These are phyloP conservation scores for Malurus leucopterus DNA, from an alignment of 2,797 vertebrate species.

Conservation along the genomic window DNA sequence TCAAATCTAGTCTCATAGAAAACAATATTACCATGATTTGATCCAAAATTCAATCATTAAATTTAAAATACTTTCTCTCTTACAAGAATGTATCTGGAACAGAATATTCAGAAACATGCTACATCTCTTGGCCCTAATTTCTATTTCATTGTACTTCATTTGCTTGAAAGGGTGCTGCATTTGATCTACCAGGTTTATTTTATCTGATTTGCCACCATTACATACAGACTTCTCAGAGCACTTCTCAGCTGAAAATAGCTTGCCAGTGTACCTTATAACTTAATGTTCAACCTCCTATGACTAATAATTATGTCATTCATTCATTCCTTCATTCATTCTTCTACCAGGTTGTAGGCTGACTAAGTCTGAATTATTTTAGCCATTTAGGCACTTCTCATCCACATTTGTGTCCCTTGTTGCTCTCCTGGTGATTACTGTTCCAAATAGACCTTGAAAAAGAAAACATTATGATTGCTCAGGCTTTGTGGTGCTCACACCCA, in stretches of 20 bases:
- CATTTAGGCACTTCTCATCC: neutral
- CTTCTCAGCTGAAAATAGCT: neutral
- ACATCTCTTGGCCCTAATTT: neutral
- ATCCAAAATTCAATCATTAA: neutral
- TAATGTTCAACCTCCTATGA: neutral
- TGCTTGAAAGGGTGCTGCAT: neutral
- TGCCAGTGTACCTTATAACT: neutral
- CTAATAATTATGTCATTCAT: neutral
- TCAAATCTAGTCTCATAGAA: neutral
- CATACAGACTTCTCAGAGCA: neutral
- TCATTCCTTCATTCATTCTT: neutral
- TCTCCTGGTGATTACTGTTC: neutral
- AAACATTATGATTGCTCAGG: neutral
- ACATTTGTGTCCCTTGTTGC: neutral
- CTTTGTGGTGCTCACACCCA: neutral
- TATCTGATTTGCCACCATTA: neutral
- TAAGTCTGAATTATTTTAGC: neutral
- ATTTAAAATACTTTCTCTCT: neutral
- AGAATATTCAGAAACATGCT: neutral
- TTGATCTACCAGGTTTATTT: neutral
- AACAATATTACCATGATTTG: neutral
- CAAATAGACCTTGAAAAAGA: neutral
- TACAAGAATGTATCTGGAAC: neutral
- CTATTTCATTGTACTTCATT: neutral
- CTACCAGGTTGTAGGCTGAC: neutral